A percentile compares a stretch with the other conserved stretches of the same genome.
These are phyloP conservation scores for Nomada hirtipes DNA, from an alignment of 2,888 invertebrate species.

Conservation along the genomic window DNA sequence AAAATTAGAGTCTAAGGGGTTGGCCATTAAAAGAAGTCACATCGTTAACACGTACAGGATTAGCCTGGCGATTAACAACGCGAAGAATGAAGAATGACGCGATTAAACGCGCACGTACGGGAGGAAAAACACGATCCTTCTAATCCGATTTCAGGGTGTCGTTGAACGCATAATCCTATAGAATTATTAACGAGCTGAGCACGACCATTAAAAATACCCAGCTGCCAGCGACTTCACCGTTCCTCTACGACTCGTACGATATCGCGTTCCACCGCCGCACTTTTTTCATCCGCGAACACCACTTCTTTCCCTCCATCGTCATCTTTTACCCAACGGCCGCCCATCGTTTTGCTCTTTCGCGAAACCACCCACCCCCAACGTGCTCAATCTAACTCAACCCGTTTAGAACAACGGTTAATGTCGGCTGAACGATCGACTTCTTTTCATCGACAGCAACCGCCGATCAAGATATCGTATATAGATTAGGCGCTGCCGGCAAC, in stretches of 20 bases:
- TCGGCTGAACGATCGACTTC: conserved; percentile 59
- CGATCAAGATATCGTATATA: conserved; percentile 76
- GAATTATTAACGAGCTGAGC: conserved; percentile 59
- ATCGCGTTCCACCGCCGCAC: conserved; percentile 68
- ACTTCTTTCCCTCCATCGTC: conserved; percentile 16
- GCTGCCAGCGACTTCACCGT: conserved; percentile 33
- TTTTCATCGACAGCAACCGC: conserved; percentile 63
- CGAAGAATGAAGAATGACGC: conserved; percentile 33
- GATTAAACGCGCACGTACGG: conserved; percentile 24
- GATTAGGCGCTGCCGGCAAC: conserved; percentile 68
- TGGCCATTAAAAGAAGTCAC: conserved; percentile 10
- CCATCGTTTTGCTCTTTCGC: conserved; percentile 27
- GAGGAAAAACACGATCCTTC: conserved; percentile 33
- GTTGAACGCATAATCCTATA: conserved; percentile 43
- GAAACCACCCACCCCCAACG: conserved; percentile 18
- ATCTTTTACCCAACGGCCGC: conserved; percentile 35
- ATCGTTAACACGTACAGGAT: conserved; percentile 17
- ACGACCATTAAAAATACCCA: conserved; percentile 59
- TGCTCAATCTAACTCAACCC: neutral
- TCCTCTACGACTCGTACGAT: conserved; percentile 56
- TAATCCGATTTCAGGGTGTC: conserved; percentile 44
- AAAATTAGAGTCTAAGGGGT: too few relatives aligned
- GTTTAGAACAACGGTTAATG: conserved; percentile 44
- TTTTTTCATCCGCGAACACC: conserved; percentile 56
- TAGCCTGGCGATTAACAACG: conserved; percentile 18